Evolutionary conservation across 2,888 invertebrate genomes (phyloP), one percentile per base, ranked within the genome.

Genomic region (Morpho helenor): DNA sequence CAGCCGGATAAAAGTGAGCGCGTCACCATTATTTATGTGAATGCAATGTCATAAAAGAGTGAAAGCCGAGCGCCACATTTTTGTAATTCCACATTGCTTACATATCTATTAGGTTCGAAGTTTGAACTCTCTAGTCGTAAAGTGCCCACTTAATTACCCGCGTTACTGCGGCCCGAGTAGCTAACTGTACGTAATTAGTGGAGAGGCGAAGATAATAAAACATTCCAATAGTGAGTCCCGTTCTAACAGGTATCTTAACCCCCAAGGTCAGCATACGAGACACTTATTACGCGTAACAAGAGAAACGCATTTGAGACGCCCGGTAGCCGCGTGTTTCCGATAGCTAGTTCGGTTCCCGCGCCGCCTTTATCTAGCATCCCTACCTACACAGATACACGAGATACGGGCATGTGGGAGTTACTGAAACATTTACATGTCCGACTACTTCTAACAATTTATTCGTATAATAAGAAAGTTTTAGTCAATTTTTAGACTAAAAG

Each of bases 231-330:
- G 60, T 44, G 63, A 57, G 63, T 68, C 66, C 68, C 68, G 68
- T 68, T 67, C 52, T 56, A 48, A 52, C 59, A 57, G 54, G 51
- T 61, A 60, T 67, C 64, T 65, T 58, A 66, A 63, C 65, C 59
- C 64, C 62, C 67, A 68, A 69, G 71, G 72, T 71, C 70, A 66
- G 57, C 59, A 61, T 61, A 62, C 62, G 67, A 62, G 67, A 54
- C 69, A 66, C 83, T 80, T 82, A 82, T 82, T 84, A 80, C 80
- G 74, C 69, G 75, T 70, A 79, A 88, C 88, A 88, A 80, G 87
- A 80, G 84, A 88, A 88, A 86, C 77, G 82, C 88, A 88, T 88
- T 87, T 87, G 82, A 76, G 73, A 65, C 70, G 72, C 61, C 76
- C 77, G 75, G 78, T 77, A 80, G 79, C 80, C 74, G 76, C 67